Base-by-base conservation (phyloP, 2,888 invertebrate genomes). In the Drosophila picticornis region DNA sequence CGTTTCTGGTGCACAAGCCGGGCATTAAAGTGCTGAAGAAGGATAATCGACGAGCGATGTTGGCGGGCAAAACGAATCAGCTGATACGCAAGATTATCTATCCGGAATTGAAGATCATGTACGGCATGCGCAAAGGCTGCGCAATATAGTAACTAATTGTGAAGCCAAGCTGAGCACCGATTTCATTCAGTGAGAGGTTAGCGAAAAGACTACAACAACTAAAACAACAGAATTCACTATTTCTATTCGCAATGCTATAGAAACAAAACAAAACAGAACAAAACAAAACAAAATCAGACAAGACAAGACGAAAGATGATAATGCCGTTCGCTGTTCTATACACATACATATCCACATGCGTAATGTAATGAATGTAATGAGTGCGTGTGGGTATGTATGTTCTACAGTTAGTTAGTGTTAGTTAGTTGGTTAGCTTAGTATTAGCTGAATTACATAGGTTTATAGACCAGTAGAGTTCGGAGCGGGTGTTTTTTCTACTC, bases 1-100 rank as follows among this genome's bases (percentile, higher is more conserved):
- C 97, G n/a, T 98, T 98, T 93, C 94, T 98, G 70, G 97, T 97
- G 59, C 98, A 98, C 94, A 97, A 97, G 85, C 98, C 98, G 0
- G 98, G 98, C 58, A 98, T 98, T 84, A 98, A 98, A 92, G 94
- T 96, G 60, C 96, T 96, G 93, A 96, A 96, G 90, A 96, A 96
- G 91, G 97, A 98, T 91, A 94, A 95, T 29, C 96, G 96, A 80
- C 94, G 98, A 61, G 96, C 97, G 58, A 94, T 95, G 90, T 94
- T 97, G 62, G 96, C 97, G 9, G 95, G 95, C 48, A 96, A 96
- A 91, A 97, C 97, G 83, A 96, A 96, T 90, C 94, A 95, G 75
- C 95, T 96, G 81, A 96, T 98, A 80, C 96, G 95, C 81, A 96
- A 96, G 90, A 95, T 96, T 62, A 97, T 98, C 85, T 96, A 96